Evolutionary conservation across 2,888 invertebrate species (phyloP).

Genomic region (Electrophaes corylata): DNA sequence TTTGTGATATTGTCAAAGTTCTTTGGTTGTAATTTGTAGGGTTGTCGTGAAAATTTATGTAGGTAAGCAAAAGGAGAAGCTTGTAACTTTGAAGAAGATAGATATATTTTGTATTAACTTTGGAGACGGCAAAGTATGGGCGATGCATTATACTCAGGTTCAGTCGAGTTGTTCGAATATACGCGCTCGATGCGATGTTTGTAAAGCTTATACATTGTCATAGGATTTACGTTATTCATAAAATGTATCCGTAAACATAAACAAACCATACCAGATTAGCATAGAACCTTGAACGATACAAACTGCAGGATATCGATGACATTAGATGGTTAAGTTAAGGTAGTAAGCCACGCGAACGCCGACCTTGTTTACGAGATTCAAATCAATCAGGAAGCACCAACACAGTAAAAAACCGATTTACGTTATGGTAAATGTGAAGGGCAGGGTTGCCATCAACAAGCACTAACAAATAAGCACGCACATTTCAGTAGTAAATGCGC

Average conservation of each 20-base stretch:
- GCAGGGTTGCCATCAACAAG: conserved; percentile 20
- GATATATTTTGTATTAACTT: background rate
- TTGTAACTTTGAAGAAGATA: background rate
- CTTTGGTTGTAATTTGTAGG: background rate
- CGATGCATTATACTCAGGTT: background rate
- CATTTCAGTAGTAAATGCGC: background rate
- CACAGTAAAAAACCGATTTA: conserved; percentile 50
- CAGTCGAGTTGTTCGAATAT: background rate
- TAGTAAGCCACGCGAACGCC: conserved; percentile 46
- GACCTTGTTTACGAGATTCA: conserved; percentile 57
- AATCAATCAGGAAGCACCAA: conserved; percentile 62
- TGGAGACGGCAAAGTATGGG: background rate
- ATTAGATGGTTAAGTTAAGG: conserved; percentile 35
- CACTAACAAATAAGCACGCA: conserved; percentile 5
- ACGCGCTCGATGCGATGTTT: background rate
- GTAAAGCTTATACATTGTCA: background rate
- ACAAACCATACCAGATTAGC: conserved; percentile 9
- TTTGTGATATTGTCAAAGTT: conserved; percentile 25
- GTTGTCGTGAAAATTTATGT: conserved; percentile 9
- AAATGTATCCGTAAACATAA: background rate
- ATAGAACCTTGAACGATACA: conserved; percentile 28
- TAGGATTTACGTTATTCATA: background rate
- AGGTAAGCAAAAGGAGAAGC: background rate
- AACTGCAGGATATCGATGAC: conserved; percentile 24
- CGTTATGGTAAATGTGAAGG: conserved; percentile 20